These are phyloP conservation scores for Tachina fera DNA, from an alignment of 2,888 invertebrate genomes.

Conservation along the genomic window DNA sequence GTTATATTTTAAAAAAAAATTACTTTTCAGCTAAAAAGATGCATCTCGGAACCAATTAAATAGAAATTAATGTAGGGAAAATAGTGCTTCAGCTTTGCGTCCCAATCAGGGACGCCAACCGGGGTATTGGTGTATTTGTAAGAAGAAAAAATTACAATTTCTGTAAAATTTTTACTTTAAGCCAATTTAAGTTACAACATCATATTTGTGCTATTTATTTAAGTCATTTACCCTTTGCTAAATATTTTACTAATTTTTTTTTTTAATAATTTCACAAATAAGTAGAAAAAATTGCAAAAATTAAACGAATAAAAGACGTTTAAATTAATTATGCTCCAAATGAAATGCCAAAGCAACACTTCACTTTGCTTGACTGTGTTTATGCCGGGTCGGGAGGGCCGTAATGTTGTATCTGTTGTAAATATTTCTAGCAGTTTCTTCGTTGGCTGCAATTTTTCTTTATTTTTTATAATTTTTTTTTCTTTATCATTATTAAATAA, in stretches of 20 bases:
- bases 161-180: no score
- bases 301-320: slow-evolving; percentile 49
- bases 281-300: slow-evolving; percentile 24
- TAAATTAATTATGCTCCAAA: slow-evolving; percentile 60
- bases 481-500: slow-evolving; percentile 7
- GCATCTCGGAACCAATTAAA: no score
- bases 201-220: no score
- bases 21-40: no score
- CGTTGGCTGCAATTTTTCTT: not conserved
- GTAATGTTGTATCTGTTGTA: not conserved
- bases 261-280: not conserved
- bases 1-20: no score
- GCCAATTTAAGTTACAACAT: no score
- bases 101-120: no score
- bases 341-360: slow-evolving; percentile 53
- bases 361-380: slow-evolving; percentile 1
- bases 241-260: not conserved
- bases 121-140: no score
- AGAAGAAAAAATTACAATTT: no score
- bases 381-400: no score
- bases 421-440: slow-evolving; percentile 6
- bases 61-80: no score
- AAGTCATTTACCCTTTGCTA: not conserved
- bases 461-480: not conserved
- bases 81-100: no score